Base-by-base conservation (phyloP, 2,113 vertebrate genomes). In the Zeus faber region DNA sequence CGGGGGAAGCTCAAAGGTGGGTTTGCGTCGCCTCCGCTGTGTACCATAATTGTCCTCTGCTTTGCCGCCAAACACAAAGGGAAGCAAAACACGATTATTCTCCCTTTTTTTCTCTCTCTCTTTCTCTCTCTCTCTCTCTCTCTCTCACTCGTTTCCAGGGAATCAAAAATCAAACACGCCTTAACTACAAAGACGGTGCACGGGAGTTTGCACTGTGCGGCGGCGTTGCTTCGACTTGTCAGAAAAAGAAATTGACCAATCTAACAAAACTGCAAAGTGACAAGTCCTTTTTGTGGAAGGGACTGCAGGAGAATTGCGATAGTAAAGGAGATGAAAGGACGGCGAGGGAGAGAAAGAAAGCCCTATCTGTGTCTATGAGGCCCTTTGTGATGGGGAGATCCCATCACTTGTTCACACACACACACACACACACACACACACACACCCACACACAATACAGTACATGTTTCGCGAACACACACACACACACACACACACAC, bases 21-120 rank as follows among this genome's bases (percentile, higher is more conserved):
- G 26, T 63, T 61, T 45, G 11, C 44, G 10, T n/a, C 6, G 11
- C 21, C 11, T 54, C 63, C 46, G 45, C 43, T 62, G 35, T 52
- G 67, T 17, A 2, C 5, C 50, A 20, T 65, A 48, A 78, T 57
- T 65, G 47, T 72, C 18, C n/a, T 35, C 23, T 37, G 23, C 31
- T 46, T 24, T 24, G 29, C 26, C 53, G 46, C 66, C 5, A 2
- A 58, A 55, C 25, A 65, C 51, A 68, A 71, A 63, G 49, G 17
- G 55, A 48, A 40, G 48, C 11, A 13, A 49, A 13, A 11, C 4
- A 9, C 14, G 21, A 62, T 43, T 62, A 54, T 49, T 20, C 4
- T 14, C 31, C 17, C 33, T 60, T 53, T 55, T 7, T 69, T 51
- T 9, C 33, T 40, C 10, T 1, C 29, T 59, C 59, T 65, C 31